Evolutionary conservation across 1,140 invertebrate species (phyloP).

Genomic region (Papilio dardanus): DNA sequence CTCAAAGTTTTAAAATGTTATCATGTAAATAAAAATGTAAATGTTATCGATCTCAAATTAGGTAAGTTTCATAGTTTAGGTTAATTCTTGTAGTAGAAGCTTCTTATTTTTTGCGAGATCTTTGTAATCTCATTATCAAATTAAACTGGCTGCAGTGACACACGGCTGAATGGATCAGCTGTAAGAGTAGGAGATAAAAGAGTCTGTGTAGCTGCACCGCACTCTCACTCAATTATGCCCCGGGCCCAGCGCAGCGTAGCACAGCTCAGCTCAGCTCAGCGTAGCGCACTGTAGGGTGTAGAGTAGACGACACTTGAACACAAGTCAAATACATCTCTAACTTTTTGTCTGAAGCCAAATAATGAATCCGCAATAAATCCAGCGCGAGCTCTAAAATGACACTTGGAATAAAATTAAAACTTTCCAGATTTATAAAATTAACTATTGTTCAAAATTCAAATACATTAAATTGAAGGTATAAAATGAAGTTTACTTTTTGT

Average conservation of each 20-base stretch:
- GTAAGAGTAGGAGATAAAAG: background rate
- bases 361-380: constrained; percentile 38
- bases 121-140: background rate
- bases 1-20: background rate
- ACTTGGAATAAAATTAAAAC: constrained; percentile 33
- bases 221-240: constrained; percentile 50
- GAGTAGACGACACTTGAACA: constrained; percentile 38
- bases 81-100: too few species aligned
- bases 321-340: constrained; percentile 40
- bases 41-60: too few species aligned
- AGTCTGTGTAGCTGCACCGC: too few species aligned
- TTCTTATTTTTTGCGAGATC: too few species aligned
- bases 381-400: constrained; percentile 41
- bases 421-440: constrained; percentile 13
- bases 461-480: background rate
- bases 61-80: too few species aligned
- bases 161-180: background rate
- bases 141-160: background rate
- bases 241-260: constrained; percentile 39
- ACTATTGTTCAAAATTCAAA: background rate
- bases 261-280: constrained; percentile 30
- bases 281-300: too few species aligned
- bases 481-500: background rate
- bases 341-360: constrained; percentile 46
- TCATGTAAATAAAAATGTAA: background rate